These are phyloP conservation scores for Oenanthe melanoleuca DNA, from an alignment of 2,113 vertebrate genomes.

Conservation along the genomic window DNA sequence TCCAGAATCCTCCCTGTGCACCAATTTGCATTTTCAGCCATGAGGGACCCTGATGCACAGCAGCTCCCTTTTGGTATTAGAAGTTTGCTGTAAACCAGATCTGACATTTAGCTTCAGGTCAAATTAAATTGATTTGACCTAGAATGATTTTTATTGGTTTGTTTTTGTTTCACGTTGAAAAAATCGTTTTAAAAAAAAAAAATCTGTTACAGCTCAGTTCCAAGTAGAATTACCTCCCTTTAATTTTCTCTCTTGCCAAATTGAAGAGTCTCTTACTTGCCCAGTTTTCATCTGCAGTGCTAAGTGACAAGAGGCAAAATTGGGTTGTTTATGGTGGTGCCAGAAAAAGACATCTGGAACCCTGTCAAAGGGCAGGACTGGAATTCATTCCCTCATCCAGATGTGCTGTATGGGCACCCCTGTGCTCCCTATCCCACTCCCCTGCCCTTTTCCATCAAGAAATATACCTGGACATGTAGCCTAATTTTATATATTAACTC, in stretches of 20 bases:
- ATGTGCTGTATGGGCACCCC: neutral
- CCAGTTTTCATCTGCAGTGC: neutral
- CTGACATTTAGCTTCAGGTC: constrained; percentile 49
- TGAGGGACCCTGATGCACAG: neutral
- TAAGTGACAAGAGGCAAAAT: neutral
- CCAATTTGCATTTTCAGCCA: rapidly evolving
- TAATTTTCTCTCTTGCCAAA: neutral
- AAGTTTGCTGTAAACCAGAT: constrained; percentile 30
- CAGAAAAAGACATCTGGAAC: neutral
- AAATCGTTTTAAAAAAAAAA: neutral
- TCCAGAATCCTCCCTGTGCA: neutral
- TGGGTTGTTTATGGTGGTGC: neutral
- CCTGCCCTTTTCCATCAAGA: neutral
- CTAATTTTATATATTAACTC: neutral
- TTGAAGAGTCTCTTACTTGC: neutral
- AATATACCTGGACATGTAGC: neutral
- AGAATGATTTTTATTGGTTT: constrained; percentile 52
- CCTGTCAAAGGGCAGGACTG: neutral
- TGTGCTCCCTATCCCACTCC: neutral
- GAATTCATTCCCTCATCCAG: neutral
- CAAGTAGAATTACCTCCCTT: neutral
- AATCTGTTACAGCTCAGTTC: neutral
- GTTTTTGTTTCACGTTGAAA: neutral
- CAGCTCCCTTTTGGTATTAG: neutral
- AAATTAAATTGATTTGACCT: constrained; percentile 52